Percentiles rank a stretch among this genome's conserved stretches.
Evolutionary conservation across 2,888 invertebrate species (phyloP).

Genomic region (Empis livida): DNA sequence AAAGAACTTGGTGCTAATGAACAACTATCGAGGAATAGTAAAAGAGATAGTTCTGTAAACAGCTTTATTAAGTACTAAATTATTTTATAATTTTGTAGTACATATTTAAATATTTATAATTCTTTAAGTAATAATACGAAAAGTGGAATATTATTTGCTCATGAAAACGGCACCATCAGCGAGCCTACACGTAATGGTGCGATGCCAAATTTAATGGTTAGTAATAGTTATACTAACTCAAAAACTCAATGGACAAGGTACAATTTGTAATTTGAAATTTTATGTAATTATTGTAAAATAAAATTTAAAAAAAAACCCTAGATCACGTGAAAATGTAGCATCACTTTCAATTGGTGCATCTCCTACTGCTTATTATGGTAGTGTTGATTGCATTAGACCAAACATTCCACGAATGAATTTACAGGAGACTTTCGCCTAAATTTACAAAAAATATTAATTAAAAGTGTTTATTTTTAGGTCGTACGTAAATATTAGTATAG

Average conservation of each 20-base stretch:
- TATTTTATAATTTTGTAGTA: too few species aligned
- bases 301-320: neutral
- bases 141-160: slow-evolving; percentile 5
- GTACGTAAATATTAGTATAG: too few species aligned
- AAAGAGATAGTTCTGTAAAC: neutral
- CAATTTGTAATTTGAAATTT: slow-evolving; percentile 17
- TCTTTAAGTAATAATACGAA: neutral
- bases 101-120: too few species aligned
- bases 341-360: neutral
- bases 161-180: slow-evolving; percentile 44
- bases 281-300: neutral
- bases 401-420: too few species aligned
- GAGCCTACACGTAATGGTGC: slow-evolving; percentile 54
- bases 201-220: slow-evolving; percentile 62
- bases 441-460: too few species aligned
- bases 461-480: too few species aligned
- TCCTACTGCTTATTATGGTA: neutral
- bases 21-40: slow-evolving; percentile 9
- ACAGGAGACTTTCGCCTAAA: too few species aligned
- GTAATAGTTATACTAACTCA: slow-evolving; percentile 61
- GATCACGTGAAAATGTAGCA: neutral
- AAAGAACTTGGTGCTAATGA: slow-evolving; percentile 34
- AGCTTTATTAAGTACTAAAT: neutral
- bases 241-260: slow-evolving; percentile 37
- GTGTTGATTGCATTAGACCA: neutral